Percentiles rank a stretch among this genome's conserved stretches.
Evolutionary conservation across 2,888 invertebrate species (phyloP).

Genomic region (Xiphydria camelus): DNA sequence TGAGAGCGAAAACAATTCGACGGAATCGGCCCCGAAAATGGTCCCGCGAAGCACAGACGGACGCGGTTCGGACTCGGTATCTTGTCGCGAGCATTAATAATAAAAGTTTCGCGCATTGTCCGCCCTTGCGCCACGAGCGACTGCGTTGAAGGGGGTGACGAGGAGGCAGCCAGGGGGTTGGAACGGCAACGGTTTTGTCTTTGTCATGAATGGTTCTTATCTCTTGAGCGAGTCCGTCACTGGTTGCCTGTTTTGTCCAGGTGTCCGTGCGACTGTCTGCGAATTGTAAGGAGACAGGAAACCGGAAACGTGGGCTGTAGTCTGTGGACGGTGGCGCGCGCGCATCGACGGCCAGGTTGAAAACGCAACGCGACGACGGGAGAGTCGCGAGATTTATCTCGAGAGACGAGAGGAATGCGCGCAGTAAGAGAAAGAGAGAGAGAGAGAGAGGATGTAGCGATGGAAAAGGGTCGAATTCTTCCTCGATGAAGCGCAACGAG

Average conservation of each 20-base stretch:
- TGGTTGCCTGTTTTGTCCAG: constrained; percentile 30
- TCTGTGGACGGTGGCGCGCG: constrained; percentile 47
- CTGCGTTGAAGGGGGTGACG: constrained; percentile 21
- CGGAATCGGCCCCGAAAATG: neutral
- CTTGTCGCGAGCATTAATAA: constrained; percentile 31
- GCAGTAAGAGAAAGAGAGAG: too few relatives aligned
- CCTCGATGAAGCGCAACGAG: too few relatives aligned
- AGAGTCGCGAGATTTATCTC: too few relatives aligned
- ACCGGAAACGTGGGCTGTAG: constrained; percentile 47
- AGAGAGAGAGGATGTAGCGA: too few relatives aligned
- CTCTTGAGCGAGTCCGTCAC: constrained; percentile 45
- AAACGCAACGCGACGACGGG: too few relatives aligned
- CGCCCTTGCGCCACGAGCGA: too few relatives aligned
- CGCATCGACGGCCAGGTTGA: too few relatives aligned
- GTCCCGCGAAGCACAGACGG: neutral
- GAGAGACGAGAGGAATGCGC: neutral
- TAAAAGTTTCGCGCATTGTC: constrained; percentile 48
- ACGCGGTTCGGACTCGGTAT: neutral
- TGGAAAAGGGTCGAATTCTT: too few relatives aligned
- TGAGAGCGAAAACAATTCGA: too few relatives aligned
- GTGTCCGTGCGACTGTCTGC: constrained; percentile 43
- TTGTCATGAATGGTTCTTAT: constrained; percentile 49
- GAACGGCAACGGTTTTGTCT: constrained; percentile 45
- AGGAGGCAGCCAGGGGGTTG: constrained; percentile 10
- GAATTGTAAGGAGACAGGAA: constrained; percentile 56